Conservation (phyloP, 2,888 invertebrate species). For the Bimastos eiseni region DNA sequence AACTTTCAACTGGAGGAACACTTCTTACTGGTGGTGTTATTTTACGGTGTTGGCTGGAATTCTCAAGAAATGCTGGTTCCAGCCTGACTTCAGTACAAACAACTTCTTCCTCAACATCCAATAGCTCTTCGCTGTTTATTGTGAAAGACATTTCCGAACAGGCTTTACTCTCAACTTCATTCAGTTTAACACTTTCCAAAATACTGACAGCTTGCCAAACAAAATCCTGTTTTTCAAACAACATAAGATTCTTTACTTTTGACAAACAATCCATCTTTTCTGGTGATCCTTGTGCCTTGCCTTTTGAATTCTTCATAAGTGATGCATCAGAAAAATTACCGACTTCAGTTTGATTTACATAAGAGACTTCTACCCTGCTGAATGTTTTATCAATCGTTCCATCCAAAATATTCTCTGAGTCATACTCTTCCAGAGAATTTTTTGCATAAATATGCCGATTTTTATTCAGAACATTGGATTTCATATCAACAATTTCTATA, state of each 20-base stretch:
- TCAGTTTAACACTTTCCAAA: background rate
- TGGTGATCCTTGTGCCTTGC: background rate
- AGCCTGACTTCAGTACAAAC: background rate
- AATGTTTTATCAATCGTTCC: background rate
- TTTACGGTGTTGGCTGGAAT: background rate
- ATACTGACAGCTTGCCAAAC: background rate
- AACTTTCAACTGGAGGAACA: background rate
- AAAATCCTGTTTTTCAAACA: background rate
- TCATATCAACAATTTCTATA: background rate
- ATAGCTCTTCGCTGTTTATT: background rate
- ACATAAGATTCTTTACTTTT: background rate
- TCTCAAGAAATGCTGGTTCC: background rate
- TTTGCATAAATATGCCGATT: background rate
- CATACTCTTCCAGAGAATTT: background rate
- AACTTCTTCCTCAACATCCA: constrained; percentile 13
- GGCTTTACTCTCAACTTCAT: background rate
- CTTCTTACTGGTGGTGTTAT: background rate
- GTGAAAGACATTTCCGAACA: background rate
- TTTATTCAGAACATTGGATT: background rate
- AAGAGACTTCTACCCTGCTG: background rate
- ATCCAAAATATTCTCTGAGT: background rate
- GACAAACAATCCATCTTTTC: background rate
- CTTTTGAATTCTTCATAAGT: background rate
- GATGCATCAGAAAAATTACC: background rate
- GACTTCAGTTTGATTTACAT: background rate